A percentile compares a stretch with the other conserved stretches of the same genome.
phyloP scores from a whole-genome alignment of 2,888 invertebrate species.

The Dexiosoma caninum region DNA sequence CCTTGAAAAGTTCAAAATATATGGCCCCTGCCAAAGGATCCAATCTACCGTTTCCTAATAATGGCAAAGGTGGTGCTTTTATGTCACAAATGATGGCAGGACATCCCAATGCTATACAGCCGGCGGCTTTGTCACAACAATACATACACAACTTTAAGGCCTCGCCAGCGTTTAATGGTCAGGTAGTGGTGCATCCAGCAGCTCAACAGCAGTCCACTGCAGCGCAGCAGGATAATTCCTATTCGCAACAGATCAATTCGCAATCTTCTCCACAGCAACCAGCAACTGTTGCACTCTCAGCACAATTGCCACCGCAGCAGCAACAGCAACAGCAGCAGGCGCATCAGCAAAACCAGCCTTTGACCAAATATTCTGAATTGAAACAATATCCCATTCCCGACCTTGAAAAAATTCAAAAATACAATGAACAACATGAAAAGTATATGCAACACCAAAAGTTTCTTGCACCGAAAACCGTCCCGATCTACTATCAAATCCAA shows the following conservation, averaged over 20 bases:
- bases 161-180: constrained; percentile 72
- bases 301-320: constrained; percentile 29
- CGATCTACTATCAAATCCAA: constrained; percentile 44
- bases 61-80: constrained; percentile 67
- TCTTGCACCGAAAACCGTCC: constrained; percentile 46
- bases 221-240: constrained; percentile 38
- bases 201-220: constrained; percentile 26
- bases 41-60: constrained; percentile 64
- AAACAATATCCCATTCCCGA: constrained; percentile 59
- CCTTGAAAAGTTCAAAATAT: constrained; percentile 66
- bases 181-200: constrained; percentile 68
- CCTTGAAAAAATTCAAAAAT: constrained; percentile 52
- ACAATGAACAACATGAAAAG: constrained; percentile 59
- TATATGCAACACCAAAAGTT: constrained; percentile 60
- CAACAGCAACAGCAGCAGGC: constrained; percentile 31
- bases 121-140: constrained; percentile 60
- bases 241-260: constrained; percentile 46
- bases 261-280: constrained; percentile 44
- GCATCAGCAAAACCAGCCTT: not conserved
- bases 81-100: constrained; percentile 41
- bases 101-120: constrained; percentile 56
- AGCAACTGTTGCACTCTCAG: not conserved
- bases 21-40: constrained; percentile 68
- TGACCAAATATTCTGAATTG: constrained; percentile 40
- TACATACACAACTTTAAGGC: constrained; percentile 72